Evolutionary conservation across 1,140 invertebrate genomes (phyloP), one percentile per base, ranked within the genome.

Genomic region (Drosophila persimilis): DNA sequence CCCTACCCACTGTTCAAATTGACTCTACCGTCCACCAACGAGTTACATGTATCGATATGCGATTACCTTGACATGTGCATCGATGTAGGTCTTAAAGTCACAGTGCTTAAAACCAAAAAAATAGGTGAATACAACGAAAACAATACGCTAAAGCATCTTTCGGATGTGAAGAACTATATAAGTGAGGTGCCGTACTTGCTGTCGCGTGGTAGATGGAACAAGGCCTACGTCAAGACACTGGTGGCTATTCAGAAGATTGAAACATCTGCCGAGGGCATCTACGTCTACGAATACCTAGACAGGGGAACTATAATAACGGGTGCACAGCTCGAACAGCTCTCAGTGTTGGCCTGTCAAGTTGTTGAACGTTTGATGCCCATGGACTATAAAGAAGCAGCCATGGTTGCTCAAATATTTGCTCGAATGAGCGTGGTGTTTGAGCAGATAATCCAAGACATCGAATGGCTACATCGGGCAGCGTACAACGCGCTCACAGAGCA

Each of bases 41-140:
- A 2, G 3, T 0, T 75, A 1, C 1, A 0, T 2, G 13, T 75
- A 2, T 46, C 17, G 0, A 46, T 75, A 7, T 75, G 73, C 41
- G 73, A 75, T 6, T 6, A 15, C 15, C 6, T 52, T 1, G 72
- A 75, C 13, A 56, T 52, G 45, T 75, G 73, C 15, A 43, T 46
- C 1, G 8, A n/a, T 0, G 0, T 39, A 1, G 0, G 1, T 0
- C 24, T 67, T 9, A 0, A n/a, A 0, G 52, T 75, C 0, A 2
- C 15, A 2, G 26, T 26, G 3, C 44, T 7, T 1, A 1, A 39
- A 8, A 3, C 9, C 17, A 1, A 6, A 5, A 6, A 26, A 13
- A 7, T 17, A 0, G 29, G 24, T 2, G 3, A 47, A 5, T 39
- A 13, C 5, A 4, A 39, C 11, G 35, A 13, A 4, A 39, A 39